Conservation (phyloP, 1,140 invertebrate genomes). For the Halesus radiatus region DNA sequence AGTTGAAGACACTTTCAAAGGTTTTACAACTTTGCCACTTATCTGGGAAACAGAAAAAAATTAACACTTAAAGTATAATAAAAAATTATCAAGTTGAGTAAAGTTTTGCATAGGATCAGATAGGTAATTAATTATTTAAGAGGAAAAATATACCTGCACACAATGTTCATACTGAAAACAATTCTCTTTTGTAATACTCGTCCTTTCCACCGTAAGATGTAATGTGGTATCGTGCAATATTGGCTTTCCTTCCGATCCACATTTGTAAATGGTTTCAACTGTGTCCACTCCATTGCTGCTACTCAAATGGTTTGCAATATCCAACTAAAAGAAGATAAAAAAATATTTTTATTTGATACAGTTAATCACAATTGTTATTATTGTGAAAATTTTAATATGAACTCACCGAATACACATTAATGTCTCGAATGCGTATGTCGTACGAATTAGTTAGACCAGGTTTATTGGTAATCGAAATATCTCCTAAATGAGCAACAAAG, state of each 20-base stretch:
- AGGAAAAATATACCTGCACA: slow-evolving; percentile 36
- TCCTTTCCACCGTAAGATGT: slow-evolving; percentile 52
- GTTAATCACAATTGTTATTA: too few relatives aligned
- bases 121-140: neutral
- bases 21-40: slow-evolving; percentile 84
- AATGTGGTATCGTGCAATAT: slow-evolving; percentile 61
- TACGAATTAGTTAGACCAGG: slow-evolving; percentile 66
- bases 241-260: slow-evolving; percentile 54
- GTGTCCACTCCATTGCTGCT: slow-evolving; percentile 26
- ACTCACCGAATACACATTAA: slow-evolving; percentile 84
- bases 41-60: slow-evolving; percentile 68
- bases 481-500: slow-evolving; percentile 93
- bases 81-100: too few relatives aligned
- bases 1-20: slow-evolving; percentile 86
- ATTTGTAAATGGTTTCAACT: slow-evolving; percentile 50
- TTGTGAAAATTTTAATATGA: neutral
- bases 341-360: neutral
- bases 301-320: slow-evolving; percentile 41
- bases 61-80: too few relatives aligned
- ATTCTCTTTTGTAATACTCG: slow-evolving; percentile 19
- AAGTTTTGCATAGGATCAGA: too few relatives aligned
- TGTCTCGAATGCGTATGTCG: slow-evolving; percentile 83
- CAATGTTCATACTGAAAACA: slow-evolving; percentile 44
- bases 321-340: slow-evolving; percentile 44
- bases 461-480: slow-evolving; percentile 80